A percentile compares a stretch with the other conserved stretches of the same genome.
These are phyloP conservation scores for Eulemur rufifrons DNA, from an alignment of 2,113 vertebrate genomes.

Conservation along the genomic window DNA sequence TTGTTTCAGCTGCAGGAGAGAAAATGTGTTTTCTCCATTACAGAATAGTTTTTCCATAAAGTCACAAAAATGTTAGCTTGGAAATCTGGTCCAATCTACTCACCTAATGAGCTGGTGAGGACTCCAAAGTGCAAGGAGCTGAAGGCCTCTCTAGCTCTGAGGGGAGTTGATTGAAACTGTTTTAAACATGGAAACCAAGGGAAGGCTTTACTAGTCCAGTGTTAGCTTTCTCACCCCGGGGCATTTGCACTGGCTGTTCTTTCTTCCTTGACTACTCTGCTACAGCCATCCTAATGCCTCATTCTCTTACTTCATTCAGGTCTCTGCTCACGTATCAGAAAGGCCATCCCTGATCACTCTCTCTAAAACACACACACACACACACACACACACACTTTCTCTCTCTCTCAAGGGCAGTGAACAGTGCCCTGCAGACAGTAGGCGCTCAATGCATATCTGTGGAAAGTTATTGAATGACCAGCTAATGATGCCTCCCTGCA, in stretches of 20 bases:
- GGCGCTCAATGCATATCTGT: neutral
- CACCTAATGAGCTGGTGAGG: neutral
- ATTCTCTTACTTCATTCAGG: neutral
- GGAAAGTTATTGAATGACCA: neutral
- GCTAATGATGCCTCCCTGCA: neutral
- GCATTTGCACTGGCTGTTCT: neutral
- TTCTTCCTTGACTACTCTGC: neutral
- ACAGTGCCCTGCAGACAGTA: neutral
- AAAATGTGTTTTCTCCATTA: conserved; percentile 59
- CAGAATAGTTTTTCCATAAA: conserved; percentile 43
- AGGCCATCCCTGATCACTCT: neutral
- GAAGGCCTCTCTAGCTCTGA: neutral
- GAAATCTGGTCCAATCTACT: neutral
- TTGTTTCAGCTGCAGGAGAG: neutral
- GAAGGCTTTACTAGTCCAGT: neutral
- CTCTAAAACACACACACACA: neutral
- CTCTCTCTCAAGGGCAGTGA: neutral
- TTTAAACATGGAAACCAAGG: neutral
- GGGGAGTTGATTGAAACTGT: neutral
- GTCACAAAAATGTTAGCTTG: conserved; percentile 16
- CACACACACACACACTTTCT: neutral
- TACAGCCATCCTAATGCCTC: neutral
- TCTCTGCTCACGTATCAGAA: neutral
- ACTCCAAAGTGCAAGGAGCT: neutral
- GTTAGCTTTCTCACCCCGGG: neutral